Conservation (phyloP, 2,113 vertebrate genomes). For the Muntiacus muntjak region DNA sequence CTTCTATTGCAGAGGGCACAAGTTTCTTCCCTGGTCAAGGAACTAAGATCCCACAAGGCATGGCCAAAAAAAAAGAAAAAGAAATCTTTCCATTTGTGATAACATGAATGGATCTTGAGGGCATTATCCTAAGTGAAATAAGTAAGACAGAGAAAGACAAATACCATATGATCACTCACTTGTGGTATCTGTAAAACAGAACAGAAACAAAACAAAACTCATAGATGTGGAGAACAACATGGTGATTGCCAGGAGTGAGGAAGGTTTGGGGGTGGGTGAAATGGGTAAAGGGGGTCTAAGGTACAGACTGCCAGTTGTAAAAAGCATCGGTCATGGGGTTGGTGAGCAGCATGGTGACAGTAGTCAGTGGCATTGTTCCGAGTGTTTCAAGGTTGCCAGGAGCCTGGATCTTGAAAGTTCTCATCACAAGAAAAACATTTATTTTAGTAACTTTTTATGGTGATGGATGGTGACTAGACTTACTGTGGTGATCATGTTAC, state of each 20-base stretch:
- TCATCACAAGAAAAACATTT: background rate
- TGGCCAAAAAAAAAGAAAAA: background rate
- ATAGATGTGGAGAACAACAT: background rate
- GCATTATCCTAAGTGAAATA: background rate
- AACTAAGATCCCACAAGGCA: background rate
- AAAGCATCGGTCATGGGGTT: background rate
- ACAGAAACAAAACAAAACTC: background rate
- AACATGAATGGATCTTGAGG: background rate
- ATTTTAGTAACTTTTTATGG: background rate
- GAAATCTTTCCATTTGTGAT: background rate
- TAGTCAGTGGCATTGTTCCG: background rate
- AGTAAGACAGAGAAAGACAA: background rate
- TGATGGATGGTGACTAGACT: background rate
- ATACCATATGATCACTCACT: background rate
- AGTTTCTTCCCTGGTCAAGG: background rate
- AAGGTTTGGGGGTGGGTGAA: background rate
- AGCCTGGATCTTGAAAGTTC: background rate
- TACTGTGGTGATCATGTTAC: background rate
- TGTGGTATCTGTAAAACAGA: background rate
- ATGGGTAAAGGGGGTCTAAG: background rate
- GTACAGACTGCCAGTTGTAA: background rate
- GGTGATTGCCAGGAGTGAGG: background rate
- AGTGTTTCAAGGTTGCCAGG: background rate
- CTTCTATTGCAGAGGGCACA: background rate
- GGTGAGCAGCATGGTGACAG: background rate